Evolutionary conservation across 2,797 vertebrate genomes (phyloP).

Genomic region (Valencia hispanica): DNA sequence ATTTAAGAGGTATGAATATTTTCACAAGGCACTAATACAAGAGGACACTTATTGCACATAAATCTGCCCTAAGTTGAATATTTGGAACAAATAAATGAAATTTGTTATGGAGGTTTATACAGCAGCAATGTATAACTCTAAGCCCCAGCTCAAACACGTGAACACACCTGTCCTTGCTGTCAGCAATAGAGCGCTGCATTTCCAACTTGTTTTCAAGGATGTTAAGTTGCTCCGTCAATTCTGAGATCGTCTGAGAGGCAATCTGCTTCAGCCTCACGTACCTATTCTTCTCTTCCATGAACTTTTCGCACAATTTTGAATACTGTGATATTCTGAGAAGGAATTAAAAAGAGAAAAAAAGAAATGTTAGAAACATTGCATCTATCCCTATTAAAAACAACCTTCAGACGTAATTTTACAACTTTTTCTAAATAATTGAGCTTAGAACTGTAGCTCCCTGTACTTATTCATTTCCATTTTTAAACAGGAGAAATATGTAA

Average conservation of each 20-base stretch:
- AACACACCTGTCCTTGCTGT: slow-evolving; percentile 86
- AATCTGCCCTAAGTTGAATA: neutral
- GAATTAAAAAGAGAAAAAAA: neutral
- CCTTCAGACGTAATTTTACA: neutral
- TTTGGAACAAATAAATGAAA: neutral
- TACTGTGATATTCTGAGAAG: slow-evolving; percentile 81
- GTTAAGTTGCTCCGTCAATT: slow-evolving; percentile 81
- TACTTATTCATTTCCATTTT: neutral
- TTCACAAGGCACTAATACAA: neutral
- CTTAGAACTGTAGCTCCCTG: neutral
- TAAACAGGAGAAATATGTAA: neutral
- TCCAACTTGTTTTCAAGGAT: slow-evolving; percentile 85
- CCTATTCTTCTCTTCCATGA: slow-evolving; percentile 87
- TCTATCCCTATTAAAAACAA: neutral
- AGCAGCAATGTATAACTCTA: neutral
- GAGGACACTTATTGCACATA: neutral
- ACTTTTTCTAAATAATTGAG: neutral
- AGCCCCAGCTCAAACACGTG: neutral
- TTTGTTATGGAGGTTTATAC: neutral
- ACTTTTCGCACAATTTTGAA: slow-evolving; percentile 77
- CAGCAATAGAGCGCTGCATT: slow-evolving; percentile 79
- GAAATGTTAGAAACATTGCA: neutral
- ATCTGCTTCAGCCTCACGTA: slow-evolving; percentile 82
- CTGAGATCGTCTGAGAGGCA: slow-evolving; percentile 81
- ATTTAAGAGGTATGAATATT: neutral